Evolutionary conservation across 2,888 invertebrate genomes (phyloP).

Genomic region (Trichogramma dendrolimi): DNA sequence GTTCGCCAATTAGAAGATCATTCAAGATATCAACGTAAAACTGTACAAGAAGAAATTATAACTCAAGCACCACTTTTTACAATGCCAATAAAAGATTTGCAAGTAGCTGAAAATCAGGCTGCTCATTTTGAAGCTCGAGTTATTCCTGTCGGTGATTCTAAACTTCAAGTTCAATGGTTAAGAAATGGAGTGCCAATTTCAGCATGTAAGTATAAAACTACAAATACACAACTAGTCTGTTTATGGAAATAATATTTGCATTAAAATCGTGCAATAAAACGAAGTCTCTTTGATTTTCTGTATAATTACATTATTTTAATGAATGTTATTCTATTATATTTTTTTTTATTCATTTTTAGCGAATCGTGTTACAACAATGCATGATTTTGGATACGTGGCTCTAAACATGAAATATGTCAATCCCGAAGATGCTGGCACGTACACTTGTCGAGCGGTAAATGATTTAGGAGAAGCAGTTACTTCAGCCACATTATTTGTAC

Average conservation of each 20-base stretch:
- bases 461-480: conserved; percentile 93
- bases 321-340: conserved; percentile 1
- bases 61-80: conserved; percentile 91
- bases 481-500: conserved; percentile 84
- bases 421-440: conserved; percentile 94
- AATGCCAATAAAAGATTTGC: conserved; percentile 80
- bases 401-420: conserved; percentile 90
- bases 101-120: conserved; percentile 84
- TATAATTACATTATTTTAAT: conserved; percentile 7
- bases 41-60: conserved; percentile 71
- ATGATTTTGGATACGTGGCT: conserved; percentile 97
- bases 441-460: conserved; percentile 89
- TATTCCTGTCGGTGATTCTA: conserved; percentile 90
- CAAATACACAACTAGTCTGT: neutral
- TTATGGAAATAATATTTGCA: neutral
- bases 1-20: conserved; percentile 79
- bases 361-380: conserved; percentile 89
- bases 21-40: conserved; percentile 69
- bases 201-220: conserved; percentile 64
- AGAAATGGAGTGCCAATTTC: conserved; percentile 86
- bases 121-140: conserved; percentile 91
- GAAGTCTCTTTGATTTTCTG: neutral
- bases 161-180: conserved; percentile 89
- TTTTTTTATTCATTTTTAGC: conserved; percentile 52
- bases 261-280: neutral